Base-by-base conservation (phyloP, 2,888 invertebrate genomes). In the Sycophila texana region DNA sequence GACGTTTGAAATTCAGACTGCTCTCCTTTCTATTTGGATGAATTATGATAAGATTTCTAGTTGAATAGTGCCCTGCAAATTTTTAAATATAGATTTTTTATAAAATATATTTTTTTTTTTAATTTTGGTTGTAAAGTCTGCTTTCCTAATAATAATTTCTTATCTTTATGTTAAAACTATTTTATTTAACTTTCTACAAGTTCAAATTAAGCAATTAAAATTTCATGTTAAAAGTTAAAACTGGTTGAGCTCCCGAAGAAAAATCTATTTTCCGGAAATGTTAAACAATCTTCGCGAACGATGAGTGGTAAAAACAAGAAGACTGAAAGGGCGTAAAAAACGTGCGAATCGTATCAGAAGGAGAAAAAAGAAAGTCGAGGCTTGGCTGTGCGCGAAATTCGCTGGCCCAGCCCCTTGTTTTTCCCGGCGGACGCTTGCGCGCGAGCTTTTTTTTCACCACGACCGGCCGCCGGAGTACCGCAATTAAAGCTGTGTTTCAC, bases 401-500 rank as follows among this genome's bases (percentile, higher is more conserved):
- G 18, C 53, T 14, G 10, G 49, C 12, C 22, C 10, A 18, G 20
- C 10, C 58, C 51, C 26, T 16, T 16, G 12, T 7, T 26, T 57
- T 47, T 18, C 12, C 73, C 39, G 12, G 39, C 39, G 39, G 39
- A 39, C 10, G 10, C 39, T 26, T 26, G 51, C 60, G 30, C n/a
- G 30, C 80, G 81, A 86, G 85, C 86, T 88, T 88, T 87, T 88
- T 86, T 86, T 85, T 84, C 84, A 26, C 85, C 83, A 84, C 84
- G 18, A 18, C 20, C 58, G 60, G 22, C 60, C 61, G 65, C 74
- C n/a, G 47, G 22, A 83, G 39, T 10, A 39, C 83, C 86, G 86
- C 87, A 88, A 88, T 88, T 88, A 88, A 87, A 87, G 86, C 85
- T 84, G 84, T 85, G 87, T 87, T 87, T 84, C 85, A 85, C 85